Evolutionary conservation across 2,113 vertebrate genomes (phyloP), one percentile per base, ranked within the genome.

Genomic region (Monopterus albus): DNA sequence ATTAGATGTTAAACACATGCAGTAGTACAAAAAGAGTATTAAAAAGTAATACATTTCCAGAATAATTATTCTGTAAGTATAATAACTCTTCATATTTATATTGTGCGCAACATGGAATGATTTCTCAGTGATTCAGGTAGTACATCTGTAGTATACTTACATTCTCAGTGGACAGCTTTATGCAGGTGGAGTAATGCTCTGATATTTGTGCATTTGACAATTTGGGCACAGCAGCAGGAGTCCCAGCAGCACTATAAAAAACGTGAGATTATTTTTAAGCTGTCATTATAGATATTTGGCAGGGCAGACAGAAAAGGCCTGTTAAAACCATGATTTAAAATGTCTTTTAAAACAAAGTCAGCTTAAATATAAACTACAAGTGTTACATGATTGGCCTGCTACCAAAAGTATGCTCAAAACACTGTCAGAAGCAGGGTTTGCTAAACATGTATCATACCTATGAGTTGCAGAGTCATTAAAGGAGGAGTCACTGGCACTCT

Each of bases 171-270:
- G 94, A 98, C 9, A 98, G 95, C 64, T 96, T 98, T 90, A 99
- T 97, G 83, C 98, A 98, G 47, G 96, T 96, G 35, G 95, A 95
- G 76, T 99, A 98, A 85, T 98, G 98, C 35, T 98, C 96, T 10
- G 95, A 92, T 83, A 99, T 97, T 91, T 98, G 95, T 0, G 91
- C 90, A 58, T 96, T 95, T 26, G 86, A 96, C 86, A 98, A 87
- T 18, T 93, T 95, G 2, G 95, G 92, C 17, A 94, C 72, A 1
- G 92, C 80, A 10, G 86, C 91, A 7, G 95, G 92, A 0, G 96
- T 96, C 6, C 94, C 93, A 0, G 87, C 7, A 9, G 61, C 40
- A 38, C 93, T 94, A 77, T 18, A 65, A 18, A 78, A 83, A 81
- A 66, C 33, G 75, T 3, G 2, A 42, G 36, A 75, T 42, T 35